phyloP scores from a whole-genome alignment of 2,888 invertebrate species.

The Oligia latruncula region DNA sequence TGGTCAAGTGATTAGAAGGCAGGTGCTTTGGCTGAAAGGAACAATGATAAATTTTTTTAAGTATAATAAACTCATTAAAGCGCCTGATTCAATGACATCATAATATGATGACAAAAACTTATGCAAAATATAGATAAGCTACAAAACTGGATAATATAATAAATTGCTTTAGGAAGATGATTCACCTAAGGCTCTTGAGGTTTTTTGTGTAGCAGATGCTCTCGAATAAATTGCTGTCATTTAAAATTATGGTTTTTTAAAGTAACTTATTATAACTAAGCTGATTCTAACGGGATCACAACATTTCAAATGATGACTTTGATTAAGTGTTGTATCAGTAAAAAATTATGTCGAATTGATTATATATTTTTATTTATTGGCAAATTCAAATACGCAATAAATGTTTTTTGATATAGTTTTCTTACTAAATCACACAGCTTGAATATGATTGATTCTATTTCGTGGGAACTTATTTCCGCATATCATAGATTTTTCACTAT shows the following conservation, averaged over 20 bases:
- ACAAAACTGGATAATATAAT: slow-evolving; percentile 32
- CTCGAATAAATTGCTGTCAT: slow-evolving; percentile 9
- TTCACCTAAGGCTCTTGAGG: slow-evolving; percentile 26
- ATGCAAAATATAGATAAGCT: slow-evolving; percentile 18
- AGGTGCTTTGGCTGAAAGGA: too few species aligned
- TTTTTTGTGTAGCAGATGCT: slow-evolving; percentile 10
- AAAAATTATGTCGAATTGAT: slow-evolving; percentile 27
- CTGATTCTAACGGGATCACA: slow-evolving; percentile 28
- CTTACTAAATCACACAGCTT: neutral
- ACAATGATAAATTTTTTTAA: too few species aligned
- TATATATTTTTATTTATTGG: slow-evolving; percentile 14
- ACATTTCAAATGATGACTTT: slow-evolving; percentile 27
- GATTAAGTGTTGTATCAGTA: slow-evolving; percentile 37
- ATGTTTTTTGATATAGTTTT: slow-evolving; percentile 1
- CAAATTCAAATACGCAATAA: neutral
- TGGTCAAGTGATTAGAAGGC: too few species aligned
- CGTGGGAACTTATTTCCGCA: neutral
- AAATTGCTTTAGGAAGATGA: slow-evolving; percentile 34
- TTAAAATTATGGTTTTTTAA: slow-evolving; percentile 25
- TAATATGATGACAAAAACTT: slow-evolving; percentile 9
- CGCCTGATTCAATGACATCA: slow-evolving; percentile 28
- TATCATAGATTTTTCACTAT: neutral
- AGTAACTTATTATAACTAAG: slow-evolving; percentile 14
- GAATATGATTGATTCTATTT: neutral
- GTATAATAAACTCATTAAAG: slow-evolving; percentile 34